phyloP scores from a whole-genome alignment of 2,888 invertebrate species.

The Drosophila bunnanda region DNA sequence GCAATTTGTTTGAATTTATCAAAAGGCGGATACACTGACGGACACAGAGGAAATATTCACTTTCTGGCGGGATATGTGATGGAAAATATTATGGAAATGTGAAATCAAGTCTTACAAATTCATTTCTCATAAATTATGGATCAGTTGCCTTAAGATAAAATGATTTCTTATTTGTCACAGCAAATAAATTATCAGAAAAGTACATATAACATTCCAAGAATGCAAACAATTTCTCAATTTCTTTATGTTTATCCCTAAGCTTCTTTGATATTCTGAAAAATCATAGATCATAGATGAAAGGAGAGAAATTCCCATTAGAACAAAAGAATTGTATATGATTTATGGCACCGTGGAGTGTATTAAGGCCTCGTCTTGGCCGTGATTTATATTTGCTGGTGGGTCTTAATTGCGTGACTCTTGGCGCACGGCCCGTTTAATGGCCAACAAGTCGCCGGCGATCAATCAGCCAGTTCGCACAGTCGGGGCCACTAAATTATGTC shows the following conservation, averaged over 20 bases:
- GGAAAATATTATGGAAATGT: not conserved
- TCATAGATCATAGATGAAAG: not conserved
- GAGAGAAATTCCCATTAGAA: constrained; percentile 20
- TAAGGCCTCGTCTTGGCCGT: constrained; percentile 39
- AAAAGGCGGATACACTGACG: constrained; percentile 21
- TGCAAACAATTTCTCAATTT: not conserved
- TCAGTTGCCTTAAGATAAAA: not conserved
- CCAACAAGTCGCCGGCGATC: constrained; percentile 69
- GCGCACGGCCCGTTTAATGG: constrained; percentile 66
- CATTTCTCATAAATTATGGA: not conserved
- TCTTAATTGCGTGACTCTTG: constrained; percentile 67
- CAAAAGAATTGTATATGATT: constrained; percentile 40
- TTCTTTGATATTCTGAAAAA: constrained; percentile 1
- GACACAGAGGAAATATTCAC: constrained; percentile 20
- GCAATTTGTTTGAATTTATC: constrained; percentile 71
- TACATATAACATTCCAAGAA: not conserved
- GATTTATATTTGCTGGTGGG: constrained; percentile 42
- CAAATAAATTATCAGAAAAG: not conserved
- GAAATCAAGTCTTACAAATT: not conserved
- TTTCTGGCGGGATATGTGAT: not conserved
- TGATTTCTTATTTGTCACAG: not conserved
- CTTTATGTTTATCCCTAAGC: constrained; percentile 7
- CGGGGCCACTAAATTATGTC: constrained; percentile 58
- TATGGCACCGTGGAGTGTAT: constrained; percentile 32
- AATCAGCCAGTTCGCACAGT: constrained; percentile 62